Evolutionary conservation across 2,888 invertebrate species (phyloP).

Genomic region (Apantesis nais): DNA sequence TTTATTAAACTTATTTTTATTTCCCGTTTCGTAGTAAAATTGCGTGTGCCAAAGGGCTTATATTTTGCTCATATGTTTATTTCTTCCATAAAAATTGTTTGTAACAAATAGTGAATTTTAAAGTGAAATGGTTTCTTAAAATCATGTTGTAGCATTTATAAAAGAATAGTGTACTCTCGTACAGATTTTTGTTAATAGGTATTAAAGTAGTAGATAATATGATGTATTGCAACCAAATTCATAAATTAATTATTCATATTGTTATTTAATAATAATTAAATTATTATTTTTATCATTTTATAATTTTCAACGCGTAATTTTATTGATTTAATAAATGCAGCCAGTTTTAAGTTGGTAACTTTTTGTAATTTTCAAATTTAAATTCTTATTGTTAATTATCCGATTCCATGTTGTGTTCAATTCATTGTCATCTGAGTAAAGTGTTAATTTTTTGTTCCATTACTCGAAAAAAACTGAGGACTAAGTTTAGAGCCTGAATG

Average conservation of each 20-base stretch:
- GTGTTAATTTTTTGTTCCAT: constrained; percentile 47
- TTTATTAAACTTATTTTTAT: not conserved
- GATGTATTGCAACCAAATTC: constrained; percentile 52
- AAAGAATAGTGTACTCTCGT: constrained; percentile 53
- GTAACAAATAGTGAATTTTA: constrained; percentile 32
- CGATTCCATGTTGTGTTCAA: constrained; percentile 60
- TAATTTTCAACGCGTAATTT: constrained; percentile 30
- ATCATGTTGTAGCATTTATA: constrained; percentile 60
- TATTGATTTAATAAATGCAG: constrained; percentile 19
- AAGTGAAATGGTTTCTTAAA: constrained; percentile 46
- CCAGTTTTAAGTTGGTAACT: not conserved
- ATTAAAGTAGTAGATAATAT: constrained; percentile 35
- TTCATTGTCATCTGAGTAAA: constrained; percentile 28
- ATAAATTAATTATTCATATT: constrained; percentile 24
- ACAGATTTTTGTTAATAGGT: constrained; percentile 54
- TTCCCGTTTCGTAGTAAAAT: constrained; percentile 13
- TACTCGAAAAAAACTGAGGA: constrained; percentile 32
- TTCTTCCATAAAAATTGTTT: constrained; percentile 30
- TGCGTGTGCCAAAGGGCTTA: constrained; percentile 46
- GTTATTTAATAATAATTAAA: constrained; percentile 27
- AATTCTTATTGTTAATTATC: constrained; percentile 14
- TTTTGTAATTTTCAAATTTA: not conserved
- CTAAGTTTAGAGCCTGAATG: not conserved
- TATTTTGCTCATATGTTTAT: constrained; percentile 32
- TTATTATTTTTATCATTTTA: constrained; percentile 25